Evolutionary conservation across 2,113 vertebrate species (phyloP), one percentile per base, ranked within the genome.

Genomic region (Bubo blakistoni): DNA sequence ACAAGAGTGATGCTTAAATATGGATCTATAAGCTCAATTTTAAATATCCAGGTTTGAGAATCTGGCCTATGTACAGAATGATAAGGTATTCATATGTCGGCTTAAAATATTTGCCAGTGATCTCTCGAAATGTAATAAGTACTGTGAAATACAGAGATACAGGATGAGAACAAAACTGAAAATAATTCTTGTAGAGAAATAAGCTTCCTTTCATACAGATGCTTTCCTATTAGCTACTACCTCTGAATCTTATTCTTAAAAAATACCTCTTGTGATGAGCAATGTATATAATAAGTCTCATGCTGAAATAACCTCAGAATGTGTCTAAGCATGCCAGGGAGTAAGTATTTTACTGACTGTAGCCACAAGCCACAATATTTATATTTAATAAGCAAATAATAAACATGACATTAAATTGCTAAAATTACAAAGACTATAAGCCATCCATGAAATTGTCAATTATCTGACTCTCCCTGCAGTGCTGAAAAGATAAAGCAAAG

Each of bases 371-470:
- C 55, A 71, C 69, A 90, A 57, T 79, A 90, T 92, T 96, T 95
- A 79, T 96, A 90, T 94, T 96, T 83, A 97, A 95, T 91, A 97
- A 95, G 47, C 34, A 95, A 96, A 96, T 87, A 95, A 93, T 84
- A 96, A 96, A 97, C 81, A 94, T 54, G 27, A 62, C 79, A 92
- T 90, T 94, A 94, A 96, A 92, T 96, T 90, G 76, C 69, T 94
- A 81, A 92, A 89, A 96, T 94, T 94, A 88, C 59, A 77, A 95
- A 94, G 61, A 90, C 36, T 80, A 81, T 81, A 97, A 97, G 54
- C 38, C 95, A 96, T 91, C 94, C 90, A 94, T 95, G 88, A 97
- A 94, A 97, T 82, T 95, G 65, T 92, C 90, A 97, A 96, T 97
- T 97, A 92, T 87, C 72, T 92, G 84, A 76, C 74, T 94, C 49